These are phyloP conservation scores for Ceuthmochares aereus DNA, from an alignment of 2,113 vertebrate species.

Conservation along the genomic window DNA sequence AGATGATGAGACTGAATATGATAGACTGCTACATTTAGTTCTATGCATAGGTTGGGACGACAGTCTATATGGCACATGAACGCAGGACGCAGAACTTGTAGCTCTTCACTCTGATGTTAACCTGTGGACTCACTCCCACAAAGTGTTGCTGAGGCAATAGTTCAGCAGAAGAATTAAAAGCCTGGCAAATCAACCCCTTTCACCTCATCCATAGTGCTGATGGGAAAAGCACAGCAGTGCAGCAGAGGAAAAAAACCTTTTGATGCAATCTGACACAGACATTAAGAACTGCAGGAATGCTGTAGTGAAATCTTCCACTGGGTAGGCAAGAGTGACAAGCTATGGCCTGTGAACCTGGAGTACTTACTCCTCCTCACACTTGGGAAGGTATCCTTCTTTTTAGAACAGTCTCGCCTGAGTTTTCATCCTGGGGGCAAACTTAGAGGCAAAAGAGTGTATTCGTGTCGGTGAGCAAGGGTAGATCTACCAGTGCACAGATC, in stretches of 20 bases:
- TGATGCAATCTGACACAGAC: background rate
- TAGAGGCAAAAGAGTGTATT: background rate
- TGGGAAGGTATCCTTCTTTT: background rate
- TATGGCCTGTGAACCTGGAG: accelerated
- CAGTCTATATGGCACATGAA: accelerated
- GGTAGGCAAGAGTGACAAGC: background rate
- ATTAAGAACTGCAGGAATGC: background rate
- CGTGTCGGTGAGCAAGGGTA: background rate
- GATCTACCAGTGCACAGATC: background rate
- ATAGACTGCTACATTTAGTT: background rate
- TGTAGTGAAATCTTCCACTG: background rate
- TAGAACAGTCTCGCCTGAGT: background rate
- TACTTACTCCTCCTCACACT: accelerated
- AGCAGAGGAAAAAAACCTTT: background rate
- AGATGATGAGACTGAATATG: background rate
- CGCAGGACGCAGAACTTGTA: background rate
- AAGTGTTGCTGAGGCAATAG: background rate
- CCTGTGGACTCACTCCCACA: background rate
- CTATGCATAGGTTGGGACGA: background rate
- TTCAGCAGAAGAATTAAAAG: background rate
- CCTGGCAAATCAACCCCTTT: background rate
- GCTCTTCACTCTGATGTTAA: background rate
- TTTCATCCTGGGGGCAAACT: background rate
- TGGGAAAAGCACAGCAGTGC: background rate
- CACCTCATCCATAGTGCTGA: accelerated